Evolutionary conservation across 1,140 invertebrate species (phyloP).

Genomic region (Drosophila lini): DNA sequence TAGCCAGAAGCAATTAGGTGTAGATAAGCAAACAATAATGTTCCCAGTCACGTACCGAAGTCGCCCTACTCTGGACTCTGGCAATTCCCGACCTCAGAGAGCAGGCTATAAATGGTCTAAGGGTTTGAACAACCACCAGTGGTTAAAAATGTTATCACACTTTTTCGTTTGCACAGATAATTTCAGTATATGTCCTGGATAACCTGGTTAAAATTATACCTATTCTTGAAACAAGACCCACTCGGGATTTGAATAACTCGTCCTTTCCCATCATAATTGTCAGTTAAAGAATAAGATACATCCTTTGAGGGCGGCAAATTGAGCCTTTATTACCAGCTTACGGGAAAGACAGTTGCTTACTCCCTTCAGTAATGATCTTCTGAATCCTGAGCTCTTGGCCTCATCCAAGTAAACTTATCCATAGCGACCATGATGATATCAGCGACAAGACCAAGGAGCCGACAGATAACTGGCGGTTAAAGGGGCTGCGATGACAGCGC

Average conservation of each 20-base stretch:
- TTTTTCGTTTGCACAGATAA: not conserved
- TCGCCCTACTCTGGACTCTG: constrained; percentile 1
- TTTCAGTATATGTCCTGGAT: not conserved
- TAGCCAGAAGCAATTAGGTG: constrained; percentile 84
- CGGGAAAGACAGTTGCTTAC: not conserved
- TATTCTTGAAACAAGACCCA: too few species aligned
- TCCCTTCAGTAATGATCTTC: not conserved
- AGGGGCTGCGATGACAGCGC: not conserved
- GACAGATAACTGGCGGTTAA: constrained; percentile 1
- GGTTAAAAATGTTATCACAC: not conserved
- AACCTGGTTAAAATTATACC: not conserved
- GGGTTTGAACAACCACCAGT: constrained; percentile 1
- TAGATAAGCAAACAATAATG: constrained; percentile 84
- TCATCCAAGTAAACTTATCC: not conserved
- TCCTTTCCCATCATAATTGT: not conserved
- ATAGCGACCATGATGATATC: not conserved
- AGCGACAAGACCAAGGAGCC: not conserved
- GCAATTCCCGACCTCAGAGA: not conserved
- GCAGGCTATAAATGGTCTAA: constrained; percentile 10
- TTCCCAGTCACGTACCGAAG: constrained; percentile 78
- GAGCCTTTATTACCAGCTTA: not conserved
- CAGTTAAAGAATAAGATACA: not conserved
- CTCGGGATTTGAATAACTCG: not conserved
- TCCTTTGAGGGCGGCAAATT: constrained; percentile 14
- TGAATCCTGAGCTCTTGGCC: not conserved